A percentile compares a stretch with the other conserved stretches of the same genome.
These are phyloP conservation scores for Trissolcus brochymenae DNA, from an alignment of 2,888 invertebrate genomes.

Conservation along the genomic window DNA sequence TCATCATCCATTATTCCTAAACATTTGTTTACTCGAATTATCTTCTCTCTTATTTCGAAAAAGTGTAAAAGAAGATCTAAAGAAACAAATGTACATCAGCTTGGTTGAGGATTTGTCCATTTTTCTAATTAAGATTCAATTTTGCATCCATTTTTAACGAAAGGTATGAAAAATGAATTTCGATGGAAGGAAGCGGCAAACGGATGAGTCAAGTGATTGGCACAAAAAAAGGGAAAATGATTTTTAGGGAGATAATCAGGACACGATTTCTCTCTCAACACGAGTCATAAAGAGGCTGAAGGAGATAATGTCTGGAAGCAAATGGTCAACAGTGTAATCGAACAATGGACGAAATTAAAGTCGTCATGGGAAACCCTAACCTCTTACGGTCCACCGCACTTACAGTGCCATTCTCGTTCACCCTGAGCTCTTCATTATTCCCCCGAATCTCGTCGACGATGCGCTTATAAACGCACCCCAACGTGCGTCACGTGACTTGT, in stretches of 20 bases:
- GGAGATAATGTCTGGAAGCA: conserved; percentile 60
- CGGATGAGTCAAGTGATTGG: conserved; percentile 9
- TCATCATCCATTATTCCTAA: too few species aligned
- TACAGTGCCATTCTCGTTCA: conserved; percentile 59
- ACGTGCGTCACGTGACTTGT: conserved; percentile 67
- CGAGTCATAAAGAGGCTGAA: conserved; percentile 55
- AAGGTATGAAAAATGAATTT: background rate
- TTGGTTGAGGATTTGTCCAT: too few species aligned
- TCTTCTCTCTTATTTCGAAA: too few species aligned
- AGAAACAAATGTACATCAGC: too few species aligned
- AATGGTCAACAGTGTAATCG: conserved; percentile 62
- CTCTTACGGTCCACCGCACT: conserved; percentile 72
- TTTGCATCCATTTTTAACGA: too few species aligned
- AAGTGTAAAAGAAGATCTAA: too few species aligned
- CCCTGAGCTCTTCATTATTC: conserved; percentile 66
- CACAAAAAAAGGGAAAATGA: background rate
- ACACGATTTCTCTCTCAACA: conserved; percentile 24
- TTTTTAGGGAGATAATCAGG: conserved; percentile 43
- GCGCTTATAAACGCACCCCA: conserved; percentile 60
- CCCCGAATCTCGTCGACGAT: conserved; percentile 50
- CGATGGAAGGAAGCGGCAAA: background rate
- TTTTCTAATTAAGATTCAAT: too few species aligned
- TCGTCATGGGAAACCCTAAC: conserved; percentile 74
- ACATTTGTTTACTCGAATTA: too few species aligned
- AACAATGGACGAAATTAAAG: conserved; percentile 71